Evolutionary conservation across 2,113 vertebrate species (phyloP).

Genomic region (Perca schrenkii): DNA sequence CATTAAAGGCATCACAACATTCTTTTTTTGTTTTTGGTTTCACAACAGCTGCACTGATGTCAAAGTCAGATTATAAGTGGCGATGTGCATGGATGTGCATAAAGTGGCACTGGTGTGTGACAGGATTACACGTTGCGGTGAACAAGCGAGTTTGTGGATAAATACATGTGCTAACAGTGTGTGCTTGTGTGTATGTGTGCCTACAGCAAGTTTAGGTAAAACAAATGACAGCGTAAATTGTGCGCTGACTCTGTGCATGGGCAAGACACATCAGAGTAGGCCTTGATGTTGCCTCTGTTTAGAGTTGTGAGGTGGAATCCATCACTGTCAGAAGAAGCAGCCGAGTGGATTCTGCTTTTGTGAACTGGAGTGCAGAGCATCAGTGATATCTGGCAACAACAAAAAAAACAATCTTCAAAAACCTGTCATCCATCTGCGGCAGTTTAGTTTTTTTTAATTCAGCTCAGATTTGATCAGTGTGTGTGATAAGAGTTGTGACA

Average conservation of each 20-base stretch:
- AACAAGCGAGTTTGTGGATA: not conserved
- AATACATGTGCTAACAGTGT: constrained; percentile 2
- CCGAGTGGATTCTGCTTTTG: not conserved
- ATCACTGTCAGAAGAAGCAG: constrained; percentile 27
- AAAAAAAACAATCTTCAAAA: constrained; percentile 18
- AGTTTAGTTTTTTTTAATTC: not conserved
- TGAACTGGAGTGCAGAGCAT: not conserved
- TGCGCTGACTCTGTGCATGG: constrained; percentile 1
- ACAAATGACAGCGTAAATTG: not conserved
- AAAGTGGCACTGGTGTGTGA: constrained; percentile 2
- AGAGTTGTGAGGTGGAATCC: constrained; percentile 20
- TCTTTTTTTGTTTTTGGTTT: constrained; percentile 15
- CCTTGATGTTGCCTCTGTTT: constrained; percentile 16
- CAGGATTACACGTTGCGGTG: not conserved
- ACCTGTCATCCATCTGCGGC: not conserved
- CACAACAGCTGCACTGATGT: constrained; percentile 29
- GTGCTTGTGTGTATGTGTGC: not conserved
- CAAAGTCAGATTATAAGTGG: constrained; percentile 12
- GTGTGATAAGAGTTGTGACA: constrained; percentile 1
- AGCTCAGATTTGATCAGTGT: not conserved
- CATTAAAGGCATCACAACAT: constrained; percentile 14
- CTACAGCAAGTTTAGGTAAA: not conserved
- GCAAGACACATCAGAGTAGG: constrained; percentile 5
- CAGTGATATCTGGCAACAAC: not conserved
- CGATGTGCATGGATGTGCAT: not conserved